Base-by-base conservation (phyloP, 1,140 invertebrate genomes). In the Ceratosolen solmsi region DNA sequence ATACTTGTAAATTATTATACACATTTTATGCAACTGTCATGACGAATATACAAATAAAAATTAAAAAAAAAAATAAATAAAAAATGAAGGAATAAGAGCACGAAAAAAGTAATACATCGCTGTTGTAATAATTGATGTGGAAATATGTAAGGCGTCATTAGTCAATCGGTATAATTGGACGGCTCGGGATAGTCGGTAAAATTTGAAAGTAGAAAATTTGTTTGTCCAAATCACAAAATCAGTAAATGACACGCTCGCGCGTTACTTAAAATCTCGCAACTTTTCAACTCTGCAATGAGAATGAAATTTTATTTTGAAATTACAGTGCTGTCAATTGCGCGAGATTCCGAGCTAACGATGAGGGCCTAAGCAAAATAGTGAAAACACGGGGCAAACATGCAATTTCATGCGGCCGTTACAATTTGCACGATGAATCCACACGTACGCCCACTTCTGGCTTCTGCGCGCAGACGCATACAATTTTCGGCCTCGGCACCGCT, bases 371-470 rank as follows among this genome's bases (percentile, higher is more conserved):
- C 27, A 49, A 25, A 54, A 22, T n/a, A 56, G 72, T 56, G 72
- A 74, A 74, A 74, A 54, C 30, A 33, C 13, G n/a, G 33, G 3
- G 33, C 63, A 76, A 65, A 76, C 74, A 25, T 76, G 73, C 73
- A 76, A 76, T 76, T 76, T 76, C 33, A 76, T 58, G 54, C 33
- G 17, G 73, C 56, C 68, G 22, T 46, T 71, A 41, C 70, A 75
- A 75, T 58, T 58, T 58, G 30, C 54, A 58, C 4, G 51, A 58
- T 13, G 38, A 63, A 63, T 63, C 30, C 58, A 22, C 25, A 25
- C 38, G 56, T 20, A 38, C 76, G 63, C 76, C 63, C 60, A 68
- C 46, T 78, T 68, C 46, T 76, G 17, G 58, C 72, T 74, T 27
- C 63, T 68, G 63, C 65, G 27, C 38, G 46, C 41, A 72, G 38